These are phyloP conservation scores for Melanostigma gelatinosum DNA, from an alignment of 2,113 vertebrate species.

Conservation along the genomic window DNA sequence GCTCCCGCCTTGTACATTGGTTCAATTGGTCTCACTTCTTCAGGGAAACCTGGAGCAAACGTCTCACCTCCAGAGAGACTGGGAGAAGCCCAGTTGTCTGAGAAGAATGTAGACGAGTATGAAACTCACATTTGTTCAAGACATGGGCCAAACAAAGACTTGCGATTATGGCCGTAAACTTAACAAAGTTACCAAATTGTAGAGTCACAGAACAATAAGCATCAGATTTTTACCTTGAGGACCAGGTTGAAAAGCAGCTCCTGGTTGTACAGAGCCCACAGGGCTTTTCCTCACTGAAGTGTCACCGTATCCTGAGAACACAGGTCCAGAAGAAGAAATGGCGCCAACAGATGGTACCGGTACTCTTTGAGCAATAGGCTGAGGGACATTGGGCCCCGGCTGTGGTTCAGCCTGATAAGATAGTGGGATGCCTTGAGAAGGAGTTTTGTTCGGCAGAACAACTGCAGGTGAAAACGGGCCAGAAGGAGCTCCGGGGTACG, in stretches of 20 bases:
- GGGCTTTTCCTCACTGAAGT: neutral
- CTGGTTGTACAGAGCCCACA: neutral
- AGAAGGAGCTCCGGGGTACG: neutral
- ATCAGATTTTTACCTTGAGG: neutral
- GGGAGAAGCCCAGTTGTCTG: conserved; percentile 4
- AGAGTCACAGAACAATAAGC: neutral
- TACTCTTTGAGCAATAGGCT: neutral
- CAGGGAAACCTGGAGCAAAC: neutral
- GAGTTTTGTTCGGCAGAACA: accelerated
- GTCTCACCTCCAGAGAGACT: too few species aligned
- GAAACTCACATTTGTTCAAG: neutral
- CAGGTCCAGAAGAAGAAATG: neutral
- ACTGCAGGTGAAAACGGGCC: neutral
- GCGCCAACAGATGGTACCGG: neutral
- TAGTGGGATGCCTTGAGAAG: neutral
- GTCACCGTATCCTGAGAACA: neutral
- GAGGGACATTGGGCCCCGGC: neutral
- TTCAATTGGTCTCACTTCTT: neutral
- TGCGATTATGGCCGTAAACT: neutral
- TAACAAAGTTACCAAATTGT: neutral
- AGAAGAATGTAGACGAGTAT: neutral
- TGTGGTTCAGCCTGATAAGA: neutral
- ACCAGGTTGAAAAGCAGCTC: neutral
- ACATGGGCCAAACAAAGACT: neutral
- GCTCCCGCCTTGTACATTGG: conserved; percentile 39